A percentile compares a stretch with the other conserved stretches of the same genome.
Conservation (phyloP, 2,113 vertebrate species). For the Trogon melanurus region DNA sequence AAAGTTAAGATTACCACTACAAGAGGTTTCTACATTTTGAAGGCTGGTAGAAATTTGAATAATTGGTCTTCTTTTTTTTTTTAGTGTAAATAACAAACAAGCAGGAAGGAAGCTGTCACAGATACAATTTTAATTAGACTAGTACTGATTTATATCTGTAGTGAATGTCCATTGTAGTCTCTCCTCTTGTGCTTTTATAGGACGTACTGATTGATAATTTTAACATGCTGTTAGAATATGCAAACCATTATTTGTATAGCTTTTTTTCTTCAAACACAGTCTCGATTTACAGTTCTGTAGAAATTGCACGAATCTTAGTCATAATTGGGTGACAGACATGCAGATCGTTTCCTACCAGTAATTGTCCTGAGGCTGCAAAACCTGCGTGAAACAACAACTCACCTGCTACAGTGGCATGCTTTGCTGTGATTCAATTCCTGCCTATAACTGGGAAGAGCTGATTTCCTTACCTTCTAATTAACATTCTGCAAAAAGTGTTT, state of each 20-base stretch:
- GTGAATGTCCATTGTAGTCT: neutral
- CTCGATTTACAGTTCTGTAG: neutral
- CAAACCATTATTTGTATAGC: neutral
- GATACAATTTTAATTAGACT: neutral
- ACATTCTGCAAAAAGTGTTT: neutral
- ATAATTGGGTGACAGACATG: neutral
- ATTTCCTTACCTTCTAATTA: neutral
- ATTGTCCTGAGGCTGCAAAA: neutral
- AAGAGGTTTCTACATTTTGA: neutral
- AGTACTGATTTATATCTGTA: neutral
- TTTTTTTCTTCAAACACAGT: neutral
- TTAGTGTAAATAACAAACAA: neutral
- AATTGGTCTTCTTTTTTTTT: neutral
- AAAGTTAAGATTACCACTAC: neutral
- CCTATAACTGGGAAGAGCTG: fast-evolving
- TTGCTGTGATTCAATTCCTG: neutral
- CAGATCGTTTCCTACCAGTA: neutral
- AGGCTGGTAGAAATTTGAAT: neutral
- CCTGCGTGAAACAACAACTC: neutral
- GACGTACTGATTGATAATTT: neutral
- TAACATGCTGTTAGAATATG: neutral
- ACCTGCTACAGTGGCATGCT: neutral
- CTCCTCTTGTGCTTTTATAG: neutral
- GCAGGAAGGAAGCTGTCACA: neutral
- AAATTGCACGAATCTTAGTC: neutral